These are phyloP conservation scores for Daktulosphaira vitifoliae DNA, from an alignment of 1,140 invertebrate genomes.

Conservation along the genomic window DNA sequence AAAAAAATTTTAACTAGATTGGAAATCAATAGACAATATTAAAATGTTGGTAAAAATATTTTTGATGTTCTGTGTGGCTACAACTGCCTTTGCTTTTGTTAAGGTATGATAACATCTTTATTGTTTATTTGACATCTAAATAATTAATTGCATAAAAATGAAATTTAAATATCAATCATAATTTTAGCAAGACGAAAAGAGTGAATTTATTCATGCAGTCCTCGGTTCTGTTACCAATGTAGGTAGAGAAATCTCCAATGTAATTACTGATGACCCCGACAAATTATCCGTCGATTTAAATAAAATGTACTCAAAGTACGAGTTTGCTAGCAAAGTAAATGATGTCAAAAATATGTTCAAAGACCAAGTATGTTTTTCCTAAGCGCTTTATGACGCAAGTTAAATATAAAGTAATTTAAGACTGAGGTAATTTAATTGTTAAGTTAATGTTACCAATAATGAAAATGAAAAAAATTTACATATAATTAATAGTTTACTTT, in stretches of 20 bases:
- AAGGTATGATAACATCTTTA: no score
- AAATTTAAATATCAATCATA: neutral
- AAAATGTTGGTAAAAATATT: conserved; percentile 20
- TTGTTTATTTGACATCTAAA: no score
- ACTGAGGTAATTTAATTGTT: no score
- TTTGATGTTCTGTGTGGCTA: neutral
- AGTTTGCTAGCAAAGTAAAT: neutral
- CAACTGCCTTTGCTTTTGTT: neutral
- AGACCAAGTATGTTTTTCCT: neutral
- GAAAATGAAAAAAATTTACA: no score
- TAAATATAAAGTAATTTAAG: no score
- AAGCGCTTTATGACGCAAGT: no score
- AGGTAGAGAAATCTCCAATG: neutral
- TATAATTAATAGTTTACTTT: no score
- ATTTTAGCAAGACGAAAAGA: neutral
- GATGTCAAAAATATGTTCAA: neutral
- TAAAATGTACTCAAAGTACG: conserved; percentile 13
- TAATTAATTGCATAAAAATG: neutral
- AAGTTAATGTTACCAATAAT: no score
- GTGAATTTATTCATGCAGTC: neutral
- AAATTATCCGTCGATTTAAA: neutral
- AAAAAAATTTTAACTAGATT: no score
- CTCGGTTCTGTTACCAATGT: neutral
- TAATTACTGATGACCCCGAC: neutral
- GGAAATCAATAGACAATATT: no score